Base-by-base conservation (phyloP, 2,888 invertebrate genomes). In the Eupithecia centaureata region DNA sequence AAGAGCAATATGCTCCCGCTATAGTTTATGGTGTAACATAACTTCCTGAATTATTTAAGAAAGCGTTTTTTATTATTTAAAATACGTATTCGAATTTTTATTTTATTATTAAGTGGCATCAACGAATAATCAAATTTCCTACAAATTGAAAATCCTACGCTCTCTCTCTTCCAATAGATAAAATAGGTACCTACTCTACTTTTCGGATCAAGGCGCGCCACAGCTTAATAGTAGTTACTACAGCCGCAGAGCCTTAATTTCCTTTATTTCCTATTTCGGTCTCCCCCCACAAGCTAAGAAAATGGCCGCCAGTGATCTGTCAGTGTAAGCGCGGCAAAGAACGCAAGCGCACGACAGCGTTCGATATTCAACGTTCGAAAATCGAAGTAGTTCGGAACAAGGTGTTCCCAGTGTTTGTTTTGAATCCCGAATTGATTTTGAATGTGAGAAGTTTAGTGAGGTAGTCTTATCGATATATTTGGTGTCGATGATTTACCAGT, bases 261-360 rank as follows among this genome's bases (percentile, higher is more conserved):
- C 84, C 84, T 86, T 86, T 87, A 86, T 88, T 87, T 88, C 87
- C 88, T 84, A 86, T 86, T 87, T 85, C 82, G 82, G 79, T 82
- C 86, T 86, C 89, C 91, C 89, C 84, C 90, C 87, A 85, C 82
- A 79, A 67, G 64, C 77, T 75, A 77, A 86, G 89, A 89, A 91
- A 90, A 90, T 88, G 90, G 90, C 89, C 83, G 87, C 76, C 79
- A 65, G 61, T 25, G 65, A 64, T 47, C 64, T 83, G 84, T 84
- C 89, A 91, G 90, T 90, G 86, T 79, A 87, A 85, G 90, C 87
- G 86, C 86, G 88, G 82, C 81, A 78, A 76, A 77, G 80, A 77
- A 80, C 87, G 90, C 84, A 81, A 69, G 87, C 91, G 89, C 91
- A 85, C 86, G 86, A 65, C 74, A 35, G 72, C 73, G 72, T 76